Percentiles rank a stretch among this genome's conserved stretches.
phyloP scores from a whole-genome alignment of 2,797 vertebrate species.

The Cynodonichthys magdalenae region DNA sequence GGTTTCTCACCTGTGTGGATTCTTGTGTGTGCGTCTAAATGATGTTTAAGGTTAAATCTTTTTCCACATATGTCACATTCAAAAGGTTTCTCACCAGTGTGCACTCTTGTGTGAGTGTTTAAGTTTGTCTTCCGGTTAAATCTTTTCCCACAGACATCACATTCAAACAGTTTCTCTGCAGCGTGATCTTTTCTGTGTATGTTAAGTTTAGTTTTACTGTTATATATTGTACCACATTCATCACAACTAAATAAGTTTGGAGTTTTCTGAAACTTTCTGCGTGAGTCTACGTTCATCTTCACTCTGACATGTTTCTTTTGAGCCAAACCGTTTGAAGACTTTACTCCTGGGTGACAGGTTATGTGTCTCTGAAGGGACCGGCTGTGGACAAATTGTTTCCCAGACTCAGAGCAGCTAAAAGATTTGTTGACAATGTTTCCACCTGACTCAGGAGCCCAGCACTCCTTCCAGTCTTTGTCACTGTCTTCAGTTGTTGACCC shows the following conservation, averaged over 20 bases:
- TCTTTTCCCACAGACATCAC: neutral
- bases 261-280: neutral
- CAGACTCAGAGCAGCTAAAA: too few species aligned
- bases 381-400: too few species aligned
- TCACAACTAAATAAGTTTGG: slow-evolving; percentile 3
- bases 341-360: neutral
- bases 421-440: too few species aligned
- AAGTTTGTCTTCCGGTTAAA: neutral
- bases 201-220: neutral
- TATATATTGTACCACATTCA: neutral
- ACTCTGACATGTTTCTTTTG: too few species aligned
- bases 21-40: neutral
- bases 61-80: neutral
- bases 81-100: slow-evolving; percentile 1
- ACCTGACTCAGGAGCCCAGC: too few species aligned
- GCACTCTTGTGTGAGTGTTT: neutral
- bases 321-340: neutral
- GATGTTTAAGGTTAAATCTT: neutral
- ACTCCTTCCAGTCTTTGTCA: too few species aligned
- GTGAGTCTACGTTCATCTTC: neutral
- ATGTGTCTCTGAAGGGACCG: too few species aligned
- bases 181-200: neutral
- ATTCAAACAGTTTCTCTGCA: too few species aligned
- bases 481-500: too few species aligned
- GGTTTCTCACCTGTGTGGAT: slow-evolving; percentile 5